These are phyloP conservation scores for Aulostomus chinensis DNA, from an alignment of 2,797 vertebrate species.

Conservation along the genomic window DNA sequence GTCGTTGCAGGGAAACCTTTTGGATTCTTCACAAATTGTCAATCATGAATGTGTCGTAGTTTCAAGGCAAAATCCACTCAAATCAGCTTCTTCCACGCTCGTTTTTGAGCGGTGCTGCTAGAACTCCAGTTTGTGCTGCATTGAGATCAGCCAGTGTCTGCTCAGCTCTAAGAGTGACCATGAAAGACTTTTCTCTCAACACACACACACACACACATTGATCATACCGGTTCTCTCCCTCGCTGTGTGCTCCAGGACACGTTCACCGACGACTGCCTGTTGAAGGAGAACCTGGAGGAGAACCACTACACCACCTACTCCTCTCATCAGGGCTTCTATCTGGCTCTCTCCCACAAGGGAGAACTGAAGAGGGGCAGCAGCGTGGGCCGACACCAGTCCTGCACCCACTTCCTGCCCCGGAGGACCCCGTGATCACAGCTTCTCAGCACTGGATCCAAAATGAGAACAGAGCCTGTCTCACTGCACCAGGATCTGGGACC, in stretches of 20 bases:
- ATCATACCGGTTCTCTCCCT: neutral
- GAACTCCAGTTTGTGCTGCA: too few species aligned
- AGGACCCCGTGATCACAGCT: conserved; percentile 28
- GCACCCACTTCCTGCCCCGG: conserved; percentile 77
- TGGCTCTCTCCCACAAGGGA: conserved; percentile 73
- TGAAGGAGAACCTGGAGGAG: conserved; percentile 76
- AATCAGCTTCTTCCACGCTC: too few species aligned
- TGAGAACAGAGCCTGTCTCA: too few species aligned
- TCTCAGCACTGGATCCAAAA: too few species aligned
- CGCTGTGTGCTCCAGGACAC: conserved; percentile 45
- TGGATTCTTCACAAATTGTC: too few species aligned
- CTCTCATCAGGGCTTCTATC: conserved; percentile 64
- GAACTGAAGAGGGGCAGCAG: conserved; percentile 55
- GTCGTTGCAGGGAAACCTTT: too few species aligned
- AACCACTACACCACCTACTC: conserved; percentile 79
- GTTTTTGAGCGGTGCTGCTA: too few species aligned
- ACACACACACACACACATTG: too few species aligned
- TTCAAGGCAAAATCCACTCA: too few species aligned
- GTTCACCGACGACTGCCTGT: conserved; percentile 73
- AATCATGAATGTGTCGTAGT: too few species aligned
- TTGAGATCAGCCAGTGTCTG: neutral
- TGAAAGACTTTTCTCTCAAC: too few species aligned
- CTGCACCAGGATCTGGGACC: too few species aligned
- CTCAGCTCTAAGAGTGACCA: neutral
- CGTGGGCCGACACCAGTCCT: conserved; percentile 53